Base-by-base conservation (phyloP, 2,797 vertebrate genomes). In the Adelosebastes latens region DNA sequence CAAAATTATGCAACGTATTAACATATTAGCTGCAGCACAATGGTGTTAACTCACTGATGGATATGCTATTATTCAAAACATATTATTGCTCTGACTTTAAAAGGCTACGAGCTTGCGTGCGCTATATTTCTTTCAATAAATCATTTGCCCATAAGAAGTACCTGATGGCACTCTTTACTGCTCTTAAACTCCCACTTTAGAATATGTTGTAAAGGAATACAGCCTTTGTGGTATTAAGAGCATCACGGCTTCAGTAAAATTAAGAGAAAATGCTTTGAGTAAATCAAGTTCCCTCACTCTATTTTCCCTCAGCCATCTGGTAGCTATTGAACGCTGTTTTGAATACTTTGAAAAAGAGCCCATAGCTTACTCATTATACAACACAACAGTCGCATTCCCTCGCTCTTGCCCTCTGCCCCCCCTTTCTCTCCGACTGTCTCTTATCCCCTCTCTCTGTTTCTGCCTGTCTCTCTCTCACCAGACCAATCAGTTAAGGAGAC, bases 401-500 rank as follows among this genome's bases (percentile, higher is more conserved):
- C 36, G 5, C 67, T 80, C 79, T 75, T 14, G 5, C 55, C 72
- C 72, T 59, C 64, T 71, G 63, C 72, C 61, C 65, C 61, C 73
- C 46, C 7, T 32, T 68, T 66, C 32, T 46, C 66, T 58, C 25
- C 75, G 65, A 81, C 64, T 67, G 58, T 87, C 80, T 89, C 70
- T 67, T 75, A 71, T 71, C 69, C 75, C 29, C 71, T 75, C 25
- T 67, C 77, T 55, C 39, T 14, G 56, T 71, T 68, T 78, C 67
- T 75, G 31, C 5, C 78, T 73, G 64, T 77, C 56, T 75, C 46
- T 24, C 59, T 79, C 55, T 59, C 77, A 70, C 63, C 83, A 87
- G 79, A 90, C 78, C 88, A 94, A 93, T 94, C 87, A 87, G 86
- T 91, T 89, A 89, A 85, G 67, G 79, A 93, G 91, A 93, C 88